Base-by-base conservation (phyloP, 2,797 vertebrate genomes). In the Cottoperca gobio region DNA sequence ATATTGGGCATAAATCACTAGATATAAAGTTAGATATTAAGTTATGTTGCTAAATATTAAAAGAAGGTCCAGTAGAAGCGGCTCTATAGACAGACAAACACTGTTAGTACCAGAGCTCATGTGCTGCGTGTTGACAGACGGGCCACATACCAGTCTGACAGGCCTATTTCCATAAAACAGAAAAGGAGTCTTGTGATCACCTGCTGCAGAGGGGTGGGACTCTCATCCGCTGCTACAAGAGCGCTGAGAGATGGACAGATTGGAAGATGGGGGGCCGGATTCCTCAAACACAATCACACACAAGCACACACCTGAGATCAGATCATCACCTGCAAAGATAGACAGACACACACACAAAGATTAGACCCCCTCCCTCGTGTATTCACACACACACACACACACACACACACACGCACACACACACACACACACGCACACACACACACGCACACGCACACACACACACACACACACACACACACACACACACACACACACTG, bases 181-280 rank as follows among this genome's bases (percentile, higher is more conserved):
- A 71, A 19, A 72, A 73, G 31, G 31, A 76, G 68, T 86, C 70
- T 86, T 90, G 78, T 89, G 90, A 90, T 92, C 85, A 79, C 68
- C 81, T 80, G 81, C 70, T 75, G 76, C 52, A 70, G 65, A 73
- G n/a, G 28, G 83, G 70, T 60, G 72, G 82, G 66, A 70, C 64
- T 86, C 78, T 81, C 63, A 84, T 86, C 84, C 78, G 78, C 62
- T 31, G 49, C 81, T 81, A 89, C 89, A 91, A 72, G 82, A 76
- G 76, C 24, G 88, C 65, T 90, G 89, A 89, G 60, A 88, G 89
- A 91, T 57, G 70, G 55, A 80, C 85, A 83, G 87, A 89, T 86
- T 90, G 83, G 72, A 83, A 82, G 86, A 89, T 58, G 70, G 61
- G 73, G 53, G 82, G 76, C 53, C 24, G 26, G 81, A 90, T 89